Evolutionary conservation across 2,888 invertebrate species (phyloP).

Genomic region (Aspidiotus rigidus): DNA sequence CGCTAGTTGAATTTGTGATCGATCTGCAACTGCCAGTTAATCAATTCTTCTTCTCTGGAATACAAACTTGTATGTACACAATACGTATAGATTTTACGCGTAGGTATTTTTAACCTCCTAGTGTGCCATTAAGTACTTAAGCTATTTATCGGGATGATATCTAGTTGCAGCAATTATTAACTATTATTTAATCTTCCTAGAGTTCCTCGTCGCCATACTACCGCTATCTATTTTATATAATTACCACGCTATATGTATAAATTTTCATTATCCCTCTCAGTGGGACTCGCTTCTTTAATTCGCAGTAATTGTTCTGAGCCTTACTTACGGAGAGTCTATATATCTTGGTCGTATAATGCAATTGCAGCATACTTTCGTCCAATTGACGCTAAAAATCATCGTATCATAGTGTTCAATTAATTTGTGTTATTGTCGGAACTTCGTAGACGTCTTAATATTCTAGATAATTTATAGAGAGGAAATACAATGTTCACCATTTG

Average conservation of each 20-base stretch:
- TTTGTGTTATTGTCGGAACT: not conserved
- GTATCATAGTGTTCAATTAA: not conserved
- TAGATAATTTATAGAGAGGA: too few species aligned
- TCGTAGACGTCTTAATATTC: too few species aligned
- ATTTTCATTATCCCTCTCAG: too few species aligned
- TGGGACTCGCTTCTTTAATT: not conserved
- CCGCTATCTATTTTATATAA: not conserved
- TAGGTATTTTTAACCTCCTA: constrained; percentile 30
- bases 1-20: constrained; percentile 32
- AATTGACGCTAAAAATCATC: not conserved
- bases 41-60: constrained; percentile 25
- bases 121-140: constrained; percentile 26
- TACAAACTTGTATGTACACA: constrained; percentile 6
- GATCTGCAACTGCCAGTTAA: constrained; percentile 30
- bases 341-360: not conserved
- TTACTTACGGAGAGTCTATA: not conserved
- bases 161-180: constrained; percentile 27
- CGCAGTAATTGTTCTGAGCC: not conserved
- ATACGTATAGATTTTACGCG: constrained; percentile 33
- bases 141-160: constrained; percentile 33
- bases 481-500: too few species aligned
- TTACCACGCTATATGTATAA: too few species aligned
- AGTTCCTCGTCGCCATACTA: not conserved
- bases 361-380: not conserved
- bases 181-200: constrained; percentile 8